Conservation (phyloP, 2,797 vertebrate genomes). For the Glossophaga mutica region DNA sequence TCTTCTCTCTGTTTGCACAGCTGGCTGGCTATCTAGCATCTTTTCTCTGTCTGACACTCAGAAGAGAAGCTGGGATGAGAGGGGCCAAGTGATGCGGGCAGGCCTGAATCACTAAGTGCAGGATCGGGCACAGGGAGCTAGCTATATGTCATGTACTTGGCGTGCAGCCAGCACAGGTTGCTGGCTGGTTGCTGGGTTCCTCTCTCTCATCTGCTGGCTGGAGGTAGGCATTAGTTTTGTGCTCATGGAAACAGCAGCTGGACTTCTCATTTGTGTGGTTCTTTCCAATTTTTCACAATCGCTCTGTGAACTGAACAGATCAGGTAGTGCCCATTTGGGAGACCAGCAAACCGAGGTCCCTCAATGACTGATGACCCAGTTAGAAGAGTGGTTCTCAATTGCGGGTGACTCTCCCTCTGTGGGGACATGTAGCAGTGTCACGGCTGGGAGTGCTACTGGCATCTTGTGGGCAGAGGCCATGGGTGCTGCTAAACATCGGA, state of each 20-base stretch:
- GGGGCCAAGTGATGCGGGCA: not conserved
- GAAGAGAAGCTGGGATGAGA: not conserved
- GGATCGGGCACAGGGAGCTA: not conserved
- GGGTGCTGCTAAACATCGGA: not conserved
- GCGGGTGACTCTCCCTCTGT: not conserved
- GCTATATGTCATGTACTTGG: not conserved
- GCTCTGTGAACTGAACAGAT: not conserved
- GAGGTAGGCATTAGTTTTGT: not conserved
- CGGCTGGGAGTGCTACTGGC: not conserved
- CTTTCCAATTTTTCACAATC: not conserved
- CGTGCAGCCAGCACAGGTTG: fast-evolving
- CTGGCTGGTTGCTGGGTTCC: not conserved
- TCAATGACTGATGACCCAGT: not conserved
- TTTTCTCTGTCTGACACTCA: not conserved
- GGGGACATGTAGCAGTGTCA: not conserved
- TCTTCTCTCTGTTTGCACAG: not conserved
- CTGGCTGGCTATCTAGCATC: not conserved
- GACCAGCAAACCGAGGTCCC: not conserved
- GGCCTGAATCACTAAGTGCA: not conserved
- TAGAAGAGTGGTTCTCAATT: not conserved
- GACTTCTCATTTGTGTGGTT: not conserved
- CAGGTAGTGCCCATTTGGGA: not conserved
- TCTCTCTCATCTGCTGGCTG: not conserved
- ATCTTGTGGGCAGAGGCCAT: not conserved
- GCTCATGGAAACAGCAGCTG: not conserved